Percentiles rank a stretch among this genome's conserved stretches.
These are phyloP conservation scores for Okapia johnstoni DNA, from an alignment of 2,113 vertebrate genomes.

Conservation along the genomic window DNA sequence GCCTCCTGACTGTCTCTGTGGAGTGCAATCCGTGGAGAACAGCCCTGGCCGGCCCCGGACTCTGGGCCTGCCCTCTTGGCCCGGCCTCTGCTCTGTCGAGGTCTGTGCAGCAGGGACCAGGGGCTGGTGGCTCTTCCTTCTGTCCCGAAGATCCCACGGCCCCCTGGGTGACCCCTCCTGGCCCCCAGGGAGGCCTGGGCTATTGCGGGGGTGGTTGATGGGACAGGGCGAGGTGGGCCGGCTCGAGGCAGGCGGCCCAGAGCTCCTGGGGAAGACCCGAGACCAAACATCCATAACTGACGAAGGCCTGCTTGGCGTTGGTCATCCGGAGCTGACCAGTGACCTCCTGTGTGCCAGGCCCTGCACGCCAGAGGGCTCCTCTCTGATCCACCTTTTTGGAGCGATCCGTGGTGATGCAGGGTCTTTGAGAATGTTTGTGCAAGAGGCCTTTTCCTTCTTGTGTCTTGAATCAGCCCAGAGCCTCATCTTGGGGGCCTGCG, in stretches of 20 bases:
- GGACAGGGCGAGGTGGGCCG: rapidly evolving
- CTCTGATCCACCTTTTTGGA: neutral
- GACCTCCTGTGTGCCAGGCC: neutral
- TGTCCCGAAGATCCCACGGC: neutral
- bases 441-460: neutral
- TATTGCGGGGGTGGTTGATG: neutral
- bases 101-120: neutral
- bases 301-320: rapidly evolving
- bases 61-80: neutral
- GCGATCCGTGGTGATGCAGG: neutral
- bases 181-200: neutral
- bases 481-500: slow-evolving; percentile 28
- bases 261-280: neutral
- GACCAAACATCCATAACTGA: rapidly evolving
- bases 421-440: neutral
- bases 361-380: neutral
- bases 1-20: neutral
- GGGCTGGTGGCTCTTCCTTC: too few species aligned
- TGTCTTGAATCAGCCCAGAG: slow-evolving; percentile 23
- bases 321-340: neutral
- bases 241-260: neutral
- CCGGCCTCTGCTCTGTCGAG: neutral
- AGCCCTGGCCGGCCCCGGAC: neutral
- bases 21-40: neutral
- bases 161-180: neutral